These are phyloP conservation scores for Colletes collaris DNA, from an alignment of 2,888 invertebrate genomes.

Conservation along the genomic window DNA sequence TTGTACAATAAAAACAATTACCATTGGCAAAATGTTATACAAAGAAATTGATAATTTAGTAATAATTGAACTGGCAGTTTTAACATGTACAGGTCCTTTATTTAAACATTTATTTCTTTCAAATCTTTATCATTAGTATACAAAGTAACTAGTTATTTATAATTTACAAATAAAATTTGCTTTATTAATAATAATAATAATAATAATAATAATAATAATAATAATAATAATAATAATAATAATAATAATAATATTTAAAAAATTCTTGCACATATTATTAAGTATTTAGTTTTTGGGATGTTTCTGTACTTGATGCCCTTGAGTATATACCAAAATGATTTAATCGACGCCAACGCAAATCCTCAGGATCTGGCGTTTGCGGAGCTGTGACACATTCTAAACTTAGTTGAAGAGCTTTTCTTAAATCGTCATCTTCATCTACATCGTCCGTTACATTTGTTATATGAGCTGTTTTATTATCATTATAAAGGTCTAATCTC, in stretches of 20 bases:
- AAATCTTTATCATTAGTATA: conserved; percentile 66
- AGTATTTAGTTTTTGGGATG: conserved; percentile 78
- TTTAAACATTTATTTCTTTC: conserved; percentile 48
- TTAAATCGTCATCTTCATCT: conserved; percentile 83
- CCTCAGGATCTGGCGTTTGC: conserved; percentile 80
- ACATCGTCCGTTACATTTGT: conserved; percentile 64
- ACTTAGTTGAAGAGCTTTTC: conserved; percentile 84
- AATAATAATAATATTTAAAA: conserved; percentile 59
- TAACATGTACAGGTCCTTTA: conserved; percentile 53
- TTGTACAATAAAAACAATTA: not conserved
- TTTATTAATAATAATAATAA: conserved; percentile 62
- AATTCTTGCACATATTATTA: conserved; percentile 72
- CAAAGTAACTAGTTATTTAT: conserved; percentile 69
- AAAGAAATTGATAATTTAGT: conserved; percentile 21
- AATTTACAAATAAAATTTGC: conserved; percentile 70
- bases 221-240: conserved; percentile 62
- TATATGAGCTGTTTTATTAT: conserved; percentile 49
- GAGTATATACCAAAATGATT: conserved; percentile 73
- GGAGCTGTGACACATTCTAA: conserved; percentile 82
- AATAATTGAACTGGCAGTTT: conserved; percentile 10
- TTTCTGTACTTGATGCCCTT: conserved; percentile 73
- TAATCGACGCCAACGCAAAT: conserved; percentile 77
- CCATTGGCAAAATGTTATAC: not conserved
- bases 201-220: conserved; percentile 63
- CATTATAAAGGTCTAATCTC: conserved; percentile 67